Conservation (phyloP, 2,888 invertebrate genomes). For the Pyralis farinalis region DNA sequence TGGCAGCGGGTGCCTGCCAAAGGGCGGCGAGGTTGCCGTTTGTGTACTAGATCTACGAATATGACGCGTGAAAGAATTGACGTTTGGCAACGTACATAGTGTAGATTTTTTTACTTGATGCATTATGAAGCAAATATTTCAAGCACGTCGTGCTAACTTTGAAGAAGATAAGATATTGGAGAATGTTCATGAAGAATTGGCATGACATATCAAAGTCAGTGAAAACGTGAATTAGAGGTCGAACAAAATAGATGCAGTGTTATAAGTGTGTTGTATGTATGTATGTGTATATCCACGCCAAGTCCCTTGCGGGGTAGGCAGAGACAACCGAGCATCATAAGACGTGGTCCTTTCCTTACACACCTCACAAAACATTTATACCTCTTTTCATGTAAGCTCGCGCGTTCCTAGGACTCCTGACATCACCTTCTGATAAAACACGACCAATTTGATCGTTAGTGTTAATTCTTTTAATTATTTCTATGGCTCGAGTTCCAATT, state of each 20-base stretch:
- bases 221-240: not conserved
- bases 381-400: too few species aligned
- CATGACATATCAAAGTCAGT: not conserved
- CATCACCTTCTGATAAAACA: too few species aligned
- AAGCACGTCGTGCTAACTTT: conserved; percentile 3
- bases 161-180: conserved; percentile 1
- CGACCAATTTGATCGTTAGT: too few species aligned
- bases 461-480: too few species aligned
- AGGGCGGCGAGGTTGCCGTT: conserved; percentile 45
- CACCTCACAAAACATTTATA: too few species aligned
- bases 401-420: too few species aligned
- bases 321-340: too few species aligned
- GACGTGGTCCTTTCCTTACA: too few species aligned
- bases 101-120: conserved; percentile 23
- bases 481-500: too few species aligned
- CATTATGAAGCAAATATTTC: conserved; percentile 15
- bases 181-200: not conserved
- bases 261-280: conserved; percentile 1
- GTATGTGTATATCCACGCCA: too few species aligned
- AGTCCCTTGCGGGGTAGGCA: too few species aligned
- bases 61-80: conserved; percentile 30
- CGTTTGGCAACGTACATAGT: conserved; percentile 41
- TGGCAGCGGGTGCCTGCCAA: conserved; percentile 53
- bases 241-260: not conserved
- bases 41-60: conserved; percentile 26